Evolutionary conservation across 2,888 invertebrate species (phyloP), one percentile per base, ranked within the genome.

Genomic region (Embidobia sp.): DNA sequence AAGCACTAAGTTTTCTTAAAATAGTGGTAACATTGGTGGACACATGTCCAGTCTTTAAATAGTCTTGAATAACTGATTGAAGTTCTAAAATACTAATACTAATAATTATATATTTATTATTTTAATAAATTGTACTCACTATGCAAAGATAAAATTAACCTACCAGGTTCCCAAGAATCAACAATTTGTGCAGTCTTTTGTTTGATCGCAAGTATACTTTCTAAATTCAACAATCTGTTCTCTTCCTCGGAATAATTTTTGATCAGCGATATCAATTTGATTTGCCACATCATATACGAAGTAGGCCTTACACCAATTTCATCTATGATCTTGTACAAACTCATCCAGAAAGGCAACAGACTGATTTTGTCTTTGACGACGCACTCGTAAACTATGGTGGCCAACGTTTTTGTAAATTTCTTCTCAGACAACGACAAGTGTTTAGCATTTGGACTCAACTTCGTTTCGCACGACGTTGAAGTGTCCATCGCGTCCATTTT

Each of bases 291-390:
- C 84, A 94, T 92, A 83, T 91, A 90, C 0, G 91, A 88, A 1
- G 90, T 92, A 0, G 93, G 92, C 10, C 91, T 89, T 0, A 88
- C 89, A 59, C 90, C 90, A 84, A 93, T 90, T 51, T 90, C 89
- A 81, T 92, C 91, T 77, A 93, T 87, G 78, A 92, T 92, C 91
- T 94, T 91, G 75, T 88, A 85, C 77, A 85, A 83, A 78, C 93
- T 92, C 1, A 94, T 91, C 92, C 95, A 95, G 48, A 94, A 91
- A 0, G 95, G 94, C 79, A 96, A 88, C 11, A 95, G 92, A 84
- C 94, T 93, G 82, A 96, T 90, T 83, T 95, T 94, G 88, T 97
- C 96, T 83, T 93, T 93, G 1, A 95, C 93, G 0, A 96, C 93
- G 57, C 96, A 96, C 86, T 96, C 95, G 83, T 95, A 95, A 3